Evolutionary conservation across 23 tunicate genomes (phyloP).

Genomic region (Diplosoma virens): DNA sequence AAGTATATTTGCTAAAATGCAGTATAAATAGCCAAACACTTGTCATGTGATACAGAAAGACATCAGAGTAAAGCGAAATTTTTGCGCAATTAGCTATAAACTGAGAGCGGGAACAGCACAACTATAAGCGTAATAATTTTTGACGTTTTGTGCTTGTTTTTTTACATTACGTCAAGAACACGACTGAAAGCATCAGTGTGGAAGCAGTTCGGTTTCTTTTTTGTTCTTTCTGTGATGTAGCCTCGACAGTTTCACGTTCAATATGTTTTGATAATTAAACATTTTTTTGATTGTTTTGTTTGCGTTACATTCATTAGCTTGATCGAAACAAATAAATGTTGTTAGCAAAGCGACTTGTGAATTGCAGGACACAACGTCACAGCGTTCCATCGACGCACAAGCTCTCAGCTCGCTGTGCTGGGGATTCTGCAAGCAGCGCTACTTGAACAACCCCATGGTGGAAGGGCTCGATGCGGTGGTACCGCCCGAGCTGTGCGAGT

Average conservation of each 20-base stretch:
- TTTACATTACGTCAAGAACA: too few relatives aligned
- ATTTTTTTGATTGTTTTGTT: neutral
- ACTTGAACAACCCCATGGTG: constrained; percentile 59
- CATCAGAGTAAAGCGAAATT: too few relatives aligned
- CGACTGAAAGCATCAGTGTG: too few relatives aligned
- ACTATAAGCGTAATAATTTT: too few relatives aligned
- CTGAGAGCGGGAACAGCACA: too few relatives aligned
- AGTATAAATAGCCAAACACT: too few relatives aligned
- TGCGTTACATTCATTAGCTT: too few relatives aligned
- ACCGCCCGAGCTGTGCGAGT: constrained; percentile 52
- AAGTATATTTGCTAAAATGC: neutral
- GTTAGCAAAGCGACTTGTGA: neutral
- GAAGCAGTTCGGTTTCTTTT: neutral
- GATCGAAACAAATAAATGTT: too few relatives aligned
- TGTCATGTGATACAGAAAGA: too few relatives aligned
- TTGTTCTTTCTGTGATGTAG: neutral
- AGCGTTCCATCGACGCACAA: constrained; percentile 36
- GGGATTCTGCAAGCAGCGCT: constrained; percentile 49
- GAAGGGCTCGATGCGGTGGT: constrained; percentile 56
- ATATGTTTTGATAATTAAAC: neutral
- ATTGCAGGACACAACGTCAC: constrained; percentile 25
- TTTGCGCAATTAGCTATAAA: too few relatives aligned
- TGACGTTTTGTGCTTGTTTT: too few relatives aligned
- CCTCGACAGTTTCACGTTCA: neutral
- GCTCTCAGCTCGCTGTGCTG: constrained; percentile 52